Evolutionary conservation across 2,113 vertebrate species (phyloP).

Genomic region (Onychorhynchus coronatus): DNA sequence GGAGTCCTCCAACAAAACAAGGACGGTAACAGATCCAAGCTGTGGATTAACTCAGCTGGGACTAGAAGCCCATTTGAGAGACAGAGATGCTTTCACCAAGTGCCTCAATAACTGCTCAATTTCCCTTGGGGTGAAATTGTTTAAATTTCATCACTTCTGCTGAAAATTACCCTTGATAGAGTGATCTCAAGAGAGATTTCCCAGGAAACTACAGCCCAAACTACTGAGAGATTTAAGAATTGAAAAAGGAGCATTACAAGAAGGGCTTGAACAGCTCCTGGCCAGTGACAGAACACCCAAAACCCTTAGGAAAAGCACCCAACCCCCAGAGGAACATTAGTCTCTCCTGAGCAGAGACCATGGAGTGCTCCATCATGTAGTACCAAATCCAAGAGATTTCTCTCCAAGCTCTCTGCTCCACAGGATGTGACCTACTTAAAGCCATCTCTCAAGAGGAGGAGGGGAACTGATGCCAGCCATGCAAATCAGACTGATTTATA

Average conservation of each 20-base stretch:
- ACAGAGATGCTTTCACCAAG: not conserved
- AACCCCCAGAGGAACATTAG: not conserved
- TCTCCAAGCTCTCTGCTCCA: not conserved
- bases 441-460: not conserved
- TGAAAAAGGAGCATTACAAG: not conserved
- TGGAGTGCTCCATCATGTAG: not conserved
- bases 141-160: not conserved
- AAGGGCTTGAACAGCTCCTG: not conserved
- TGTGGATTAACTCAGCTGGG: not conserved
- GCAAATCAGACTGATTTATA: constrained; percentile 61
- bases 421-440: not conserved
- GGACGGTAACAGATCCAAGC: not conserved
- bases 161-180: not conserved
- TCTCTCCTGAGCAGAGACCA: not conserved
- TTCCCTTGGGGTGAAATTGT: not conserved
- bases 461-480: not conserved
- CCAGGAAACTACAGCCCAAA: not conserved
- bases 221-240: not conserved
- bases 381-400: not conserved
- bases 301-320: not conserved
- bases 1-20: not conserved
- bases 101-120: not conserved
- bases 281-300: not conserved
- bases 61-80: not conserved
- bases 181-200: not conserved